Percentiles rank a stretch among this genome's conserved stretches.
phyloP scores from a whole-genome alignment of 2,888 invertebrate genomes.

The Galeopsomyia nigrocyanea region DNA sequence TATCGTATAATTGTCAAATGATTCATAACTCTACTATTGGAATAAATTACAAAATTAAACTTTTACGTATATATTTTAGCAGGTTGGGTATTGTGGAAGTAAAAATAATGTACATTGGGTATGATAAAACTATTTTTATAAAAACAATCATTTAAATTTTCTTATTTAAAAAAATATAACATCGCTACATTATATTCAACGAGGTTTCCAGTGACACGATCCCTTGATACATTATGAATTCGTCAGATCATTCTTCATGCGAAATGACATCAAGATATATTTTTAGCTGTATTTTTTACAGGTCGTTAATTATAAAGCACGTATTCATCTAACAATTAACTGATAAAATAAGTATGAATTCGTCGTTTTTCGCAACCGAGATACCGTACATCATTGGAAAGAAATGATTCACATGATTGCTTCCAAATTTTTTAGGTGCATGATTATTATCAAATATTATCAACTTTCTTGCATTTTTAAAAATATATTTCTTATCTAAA shows the following conservation, averaged over 20 bases:
- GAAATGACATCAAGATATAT: too few species aligned
- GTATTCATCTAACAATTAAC: neutral
- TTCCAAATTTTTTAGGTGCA: too few species aligned
- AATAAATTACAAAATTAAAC: slow-evolving; percentile 28
- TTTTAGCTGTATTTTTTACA: slow-evolving; percentile 2
- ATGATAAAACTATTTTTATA: slow-evolving; percentile 14
- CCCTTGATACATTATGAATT: slow-evolving; percentile 33
- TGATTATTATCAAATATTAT: too few species aligned
- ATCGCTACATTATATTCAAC: slow-evolving; percentile 31
- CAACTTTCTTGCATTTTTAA: too few species aligned
- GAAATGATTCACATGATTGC: slow-evolving; percentile 5
- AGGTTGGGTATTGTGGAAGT: too few species aligned
- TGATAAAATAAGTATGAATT: slow-evolving; percentile 27
- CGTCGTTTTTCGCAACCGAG: slow-evolving; percentile 17
- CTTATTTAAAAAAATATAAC: slow-evolving; percentile 32
- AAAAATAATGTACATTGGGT: neutral
- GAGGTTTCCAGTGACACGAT: slow-evolving; percentile 15
- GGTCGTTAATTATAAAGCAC: too few species aligned
- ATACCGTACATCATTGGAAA: slow-evolving; percentile 24
- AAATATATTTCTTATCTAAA: too few species aligned
- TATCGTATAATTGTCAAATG: too few species aligned
- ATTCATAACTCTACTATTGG: slow-evolving; percentile 6
- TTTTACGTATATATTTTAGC: neutral
- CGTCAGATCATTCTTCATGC: slow-evolving; percentile 22
- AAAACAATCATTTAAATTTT: slow-evolving; percentile 6